Base-by-base conservation (phyloP, 2,888 invertebrate genomes). In the Pedicia rivosa region DNA sequence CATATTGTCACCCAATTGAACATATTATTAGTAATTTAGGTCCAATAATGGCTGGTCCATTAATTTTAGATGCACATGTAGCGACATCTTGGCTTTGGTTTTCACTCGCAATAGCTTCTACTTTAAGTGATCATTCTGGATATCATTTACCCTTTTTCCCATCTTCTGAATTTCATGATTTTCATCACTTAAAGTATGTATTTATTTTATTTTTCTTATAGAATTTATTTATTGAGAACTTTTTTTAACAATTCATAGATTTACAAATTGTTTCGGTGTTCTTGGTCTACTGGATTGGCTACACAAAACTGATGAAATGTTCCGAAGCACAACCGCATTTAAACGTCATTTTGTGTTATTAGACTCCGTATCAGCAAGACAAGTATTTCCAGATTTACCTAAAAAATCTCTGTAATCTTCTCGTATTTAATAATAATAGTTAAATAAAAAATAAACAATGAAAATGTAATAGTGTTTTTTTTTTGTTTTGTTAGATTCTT, bases 151-250 rank as follows among this genome's bases (percentile, higher is more conserved):
- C 40, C 5, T 36, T 34, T 15, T n/a, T 29, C 4, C 36, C 32
- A 13, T 29, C 22, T 5, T 16, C 40, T 4, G 40, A 36, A 14
- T 17, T 31, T 14, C 40, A 40, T 12, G 40, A 40, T 25, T 40
- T 32, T 34, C 40, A 40, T 30, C 40, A 40, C 12, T 16, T 24
- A 17, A 39, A 32, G n/a, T n/a, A n/a, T n/a, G n/a, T n/a, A n/a
- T n/a, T n/a, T n/a, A n/a, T n/a, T n/a, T n/a, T n/a, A n/a, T n/a
- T n/a, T n/a, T n/a, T n/a, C n/a, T n/a, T n/a, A n/a, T n/a, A n/a
- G n/a, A n/a, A n/a, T n/a, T n/a, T n/a, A n/a, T n/a, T n/a, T n/a
- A n/a, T n/a, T n/a, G n/a, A n/a, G n/a, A n/a, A n/a, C n/a, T n/a
- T n/a, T n/a, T n/a, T n/a, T n/a, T n/a, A n/a, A n/a, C n/a, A n/a